A percentile compares a stretch with the other conserved stretches of the same genome.
These are phyloP conservation scores for Linnaemya tessellans DNA, from an alignment of 2,888 invertebrate genomes.

Conservation along the genomic window DNA sequence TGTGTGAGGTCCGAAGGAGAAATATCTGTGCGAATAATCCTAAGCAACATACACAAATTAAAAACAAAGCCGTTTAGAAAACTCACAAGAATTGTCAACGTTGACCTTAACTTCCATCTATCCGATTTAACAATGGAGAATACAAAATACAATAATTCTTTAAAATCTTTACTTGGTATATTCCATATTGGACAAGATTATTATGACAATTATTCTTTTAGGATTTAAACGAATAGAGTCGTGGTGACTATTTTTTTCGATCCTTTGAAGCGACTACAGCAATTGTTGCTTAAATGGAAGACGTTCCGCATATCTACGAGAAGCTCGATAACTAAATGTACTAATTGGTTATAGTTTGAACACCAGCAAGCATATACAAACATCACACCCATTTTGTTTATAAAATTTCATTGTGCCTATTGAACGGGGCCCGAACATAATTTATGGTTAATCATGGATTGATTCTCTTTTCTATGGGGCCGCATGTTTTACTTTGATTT, in stretches of 20 bases:
- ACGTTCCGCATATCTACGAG: not conserved
- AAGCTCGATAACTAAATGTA: slow-evolving; percentile 10
- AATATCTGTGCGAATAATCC: not conserved
- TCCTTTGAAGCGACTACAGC: slow-evolving; percentile 38
- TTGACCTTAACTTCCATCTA: not conserved
- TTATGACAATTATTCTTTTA: slow-evolving; percentile 46
- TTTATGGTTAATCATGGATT: not conserved
- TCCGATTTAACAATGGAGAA: not conserved
- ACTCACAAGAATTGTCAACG: not conserved
- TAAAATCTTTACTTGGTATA: not conserved
- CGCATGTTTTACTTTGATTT: not conserved
- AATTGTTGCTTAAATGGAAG: slow-evolving; percentile 39
- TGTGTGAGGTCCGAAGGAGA: not conserved
- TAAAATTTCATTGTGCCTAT: slow-evolving; percentile 70
- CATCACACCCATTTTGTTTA: not conserved
- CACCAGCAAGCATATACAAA: too few relatives aligned
- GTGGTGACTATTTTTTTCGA: not conserved
- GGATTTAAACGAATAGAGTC: slow-evolving; percentile 10
- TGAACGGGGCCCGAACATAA: slow-evolving; percentile 70
- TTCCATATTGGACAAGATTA: not conserved
- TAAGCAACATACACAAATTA: not conserved
- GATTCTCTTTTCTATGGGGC: not conserved
- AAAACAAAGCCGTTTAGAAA: not conserved
- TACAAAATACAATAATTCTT: slow-evolving; percentile 5
- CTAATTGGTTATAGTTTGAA: slow-evolving; percentile 5